Percentiles rank a stretch among this genome's conserved stretches.
phyloP scores from a whole-genome alignment of 2,113 vertebrate species.

The Herpetotheres cachinnans region DNA sequence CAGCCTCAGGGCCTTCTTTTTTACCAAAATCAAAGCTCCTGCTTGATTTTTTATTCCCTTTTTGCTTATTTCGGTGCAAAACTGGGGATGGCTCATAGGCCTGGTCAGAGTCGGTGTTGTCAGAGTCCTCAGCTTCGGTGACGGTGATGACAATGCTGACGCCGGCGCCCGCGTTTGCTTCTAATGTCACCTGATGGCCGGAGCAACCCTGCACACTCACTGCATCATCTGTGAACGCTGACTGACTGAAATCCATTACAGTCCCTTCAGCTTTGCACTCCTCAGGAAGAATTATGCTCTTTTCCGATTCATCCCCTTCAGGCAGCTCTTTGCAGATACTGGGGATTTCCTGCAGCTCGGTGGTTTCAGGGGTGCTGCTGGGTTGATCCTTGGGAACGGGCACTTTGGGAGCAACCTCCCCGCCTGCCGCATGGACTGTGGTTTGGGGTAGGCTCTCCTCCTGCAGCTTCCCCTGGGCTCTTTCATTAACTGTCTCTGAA shows the following conservation, averaged over 20 bases:
- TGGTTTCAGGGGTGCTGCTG: not conserved
- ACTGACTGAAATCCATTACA: not conserved
- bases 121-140: conserved; percentile 75
- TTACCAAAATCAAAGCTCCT: not conserved
- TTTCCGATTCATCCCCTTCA: not conserved
- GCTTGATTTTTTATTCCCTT: conserved; percentile 53
- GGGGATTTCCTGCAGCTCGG: conserved; percentile 6
- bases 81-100: conserved; percentile 65
- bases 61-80: conserved; percentile 65
- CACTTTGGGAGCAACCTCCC: accelerated
- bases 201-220: not conserved
- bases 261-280: not conserved
- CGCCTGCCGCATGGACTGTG: not conserved
- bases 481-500: conserved; percentile 29
- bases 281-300: not conserved
- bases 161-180: not conserved
- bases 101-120: conserved; percentile 67
- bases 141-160: conserved; percentile 74
- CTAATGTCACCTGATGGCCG: not conserved
- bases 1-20: not conserved
- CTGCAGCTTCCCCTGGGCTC: conserved; percentile 10
- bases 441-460: not conserved
- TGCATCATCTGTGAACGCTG: not conserved
- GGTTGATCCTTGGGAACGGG: not conserved
- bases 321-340: not conserved